Evolutionary conservation across 2,888 invertebrate genomes (phyloP), one percentile per base, ranked within the genome.

Genomic region (Margaritifera margaritifera): DNA sequence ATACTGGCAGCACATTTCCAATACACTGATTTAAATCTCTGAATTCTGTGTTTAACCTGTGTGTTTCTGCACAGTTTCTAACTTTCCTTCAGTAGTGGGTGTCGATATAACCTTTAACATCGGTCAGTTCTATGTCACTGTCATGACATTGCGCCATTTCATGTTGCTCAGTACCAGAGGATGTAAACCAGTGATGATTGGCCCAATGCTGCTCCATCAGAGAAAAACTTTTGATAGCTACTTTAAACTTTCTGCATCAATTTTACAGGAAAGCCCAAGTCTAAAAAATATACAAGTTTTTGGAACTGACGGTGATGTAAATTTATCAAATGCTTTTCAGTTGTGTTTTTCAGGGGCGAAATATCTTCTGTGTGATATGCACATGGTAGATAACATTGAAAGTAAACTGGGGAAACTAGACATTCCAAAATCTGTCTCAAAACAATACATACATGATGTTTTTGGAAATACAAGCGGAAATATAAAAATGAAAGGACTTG

Each of bases 321-420:
- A 66, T 25, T 42, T 66, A 20, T 54, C 50, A 4, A 24, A 20
- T 56, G 52, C 62, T 22, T 66, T 62, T 55, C 22, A 61, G 42
- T 25, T 5, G 52, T 55, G 55, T 42, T 61, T 66, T 54, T 27
- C 55, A 4, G 31, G 20, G 15, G 31, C 60, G 15, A 61, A 61
- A 27, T 61, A 66, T 61, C 27, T 66, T 18, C 31, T 66, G 53
- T 66, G 61, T 56, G 66, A 66, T 31, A 53, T 66, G 31, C 66
- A 66, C 61, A 66, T 66, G 66, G 25, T 6, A 42, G 66, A 66
- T 54, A 66, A 66, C 55, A 61, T 66, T 20, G 52, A 66, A 61
- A 15, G 27, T 15, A 60, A 60, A 60, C 42, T 60, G 6, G 8
- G 11, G 15, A 25, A 18, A 15, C 27, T 56, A 6, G n/a, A 51